These are phyloP conservation scores for Phrynosoma platyrhinos DNA, from an alignment of 2,113 vertebrate species.

Conservation along the genomic window DNA sequence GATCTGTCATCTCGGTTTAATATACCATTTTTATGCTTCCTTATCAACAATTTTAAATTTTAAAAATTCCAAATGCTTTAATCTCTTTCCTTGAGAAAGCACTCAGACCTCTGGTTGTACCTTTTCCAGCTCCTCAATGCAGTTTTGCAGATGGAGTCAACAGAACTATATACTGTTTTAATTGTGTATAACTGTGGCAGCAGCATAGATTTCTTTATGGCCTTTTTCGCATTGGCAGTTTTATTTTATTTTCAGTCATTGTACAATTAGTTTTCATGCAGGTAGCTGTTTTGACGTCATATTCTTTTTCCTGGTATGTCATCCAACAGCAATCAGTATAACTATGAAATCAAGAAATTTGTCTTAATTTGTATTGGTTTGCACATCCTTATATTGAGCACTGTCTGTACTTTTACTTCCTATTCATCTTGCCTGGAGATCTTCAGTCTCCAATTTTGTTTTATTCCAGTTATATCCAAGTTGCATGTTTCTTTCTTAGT, in stretches of 20 bases:
- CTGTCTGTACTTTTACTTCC: neutral
- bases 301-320: neutral
- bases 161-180: neutral
- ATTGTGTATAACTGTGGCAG: neutral
- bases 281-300: neutral
- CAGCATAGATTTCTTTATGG: neutral
- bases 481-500: neutral
- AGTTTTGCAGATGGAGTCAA: neutral
- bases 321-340: neutral
- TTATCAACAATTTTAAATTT: neutral
- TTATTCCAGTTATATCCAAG: conserved; percentile 10
- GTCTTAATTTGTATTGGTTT: neutral
- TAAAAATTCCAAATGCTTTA: neutral
- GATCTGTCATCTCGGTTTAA: too few species aligned
- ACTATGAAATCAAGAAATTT: neutral
- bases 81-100: neutral
- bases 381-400: neutral
- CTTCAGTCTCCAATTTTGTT: neutral
- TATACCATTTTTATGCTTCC: too few species aligned
- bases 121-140: neutral
- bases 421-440: neutral
- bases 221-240: neutral
- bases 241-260: neutral
- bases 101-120: neutral
- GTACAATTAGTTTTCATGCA: neutral